Evolutionary conservation across 1,140 invertebrate species (phyloP).

Genomic region (Lepidurus arcticus): DNA sequence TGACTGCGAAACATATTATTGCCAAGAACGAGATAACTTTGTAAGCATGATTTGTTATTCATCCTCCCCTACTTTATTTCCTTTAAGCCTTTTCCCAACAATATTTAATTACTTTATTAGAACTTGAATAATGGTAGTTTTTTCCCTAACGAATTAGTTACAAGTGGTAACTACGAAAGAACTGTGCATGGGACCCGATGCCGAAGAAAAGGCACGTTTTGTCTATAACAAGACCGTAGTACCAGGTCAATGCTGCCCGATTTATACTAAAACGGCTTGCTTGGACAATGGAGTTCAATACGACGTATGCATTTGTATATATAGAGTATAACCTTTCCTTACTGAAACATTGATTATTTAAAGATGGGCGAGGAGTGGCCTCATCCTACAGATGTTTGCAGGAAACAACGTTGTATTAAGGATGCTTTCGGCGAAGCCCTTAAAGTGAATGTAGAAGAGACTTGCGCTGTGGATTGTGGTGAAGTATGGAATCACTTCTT

Average conservation of each 20-base stretch:
- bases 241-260: constrained; percentile 35
- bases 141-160: constrained; percentile 27
- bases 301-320: constrained; percentile 31
- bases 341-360: constrained; percentile 19
- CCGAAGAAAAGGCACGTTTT: constrained; percentile 34
- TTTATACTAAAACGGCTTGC: constrained; percentile 33
- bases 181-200: constrained; percentile 35
- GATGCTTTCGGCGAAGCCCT: constrained; percentile 35
- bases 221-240: constrained; percentile 28
- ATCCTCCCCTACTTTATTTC: not conserved
- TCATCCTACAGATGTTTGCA: constrained; percentile 36
- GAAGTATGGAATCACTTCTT: constrained; percentile 33
- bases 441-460: constrained; percentile 35
- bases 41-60: not conserved
- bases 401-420: constrained; percentile 32
- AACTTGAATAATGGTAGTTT: too few relatives aligned
- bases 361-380: constrained; percentile 35
- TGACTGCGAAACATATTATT: constrained; percentile 39
- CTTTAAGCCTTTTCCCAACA: too few relatives aligned
- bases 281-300: constrained; percentile 32
- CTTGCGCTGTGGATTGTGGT: constrained; percentile 36
- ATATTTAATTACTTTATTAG: too few relatives aligned
- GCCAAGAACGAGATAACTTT: constrained; percentile 32
- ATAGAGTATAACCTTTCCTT: not conserved
- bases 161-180: constrained; percentile 36